Base-by-base conservation (phyloP, 1,140 invertebrate genomes). In the Bombus picipes region DNA sequence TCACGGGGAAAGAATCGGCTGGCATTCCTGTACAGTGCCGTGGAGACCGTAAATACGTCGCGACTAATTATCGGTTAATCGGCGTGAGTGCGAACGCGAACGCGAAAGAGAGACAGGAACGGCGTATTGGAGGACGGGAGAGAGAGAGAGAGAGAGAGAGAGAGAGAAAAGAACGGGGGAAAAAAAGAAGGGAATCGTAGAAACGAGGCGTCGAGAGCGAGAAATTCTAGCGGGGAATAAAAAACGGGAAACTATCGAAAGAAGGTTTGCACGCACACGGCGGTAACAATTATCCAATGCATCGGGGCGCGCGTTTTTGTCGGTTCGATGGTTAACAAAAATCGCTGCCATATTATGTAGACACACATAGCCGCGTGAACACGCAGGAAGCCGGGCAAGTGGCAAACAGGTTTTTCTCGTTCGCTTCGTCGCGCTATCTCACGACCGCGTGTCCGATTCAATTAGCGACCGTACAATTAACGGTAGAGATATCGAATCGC, bases 391-490 rank as follows among this genome's bases (percentile, higher is more conserved):
- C 66, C 66, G 41, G 53, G 68, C 82, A 84, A 89, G 66, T 83
- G 77, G 80, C 86, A 81, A 90, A 90, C 89, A 83, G 83, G 89
- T 90, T 90, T 90, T 90, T 73, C 85, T 82, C 86, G 76, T 81
- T n/a, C 88, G 83, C 39, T 83, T 59, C 41, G 80, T 28, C 66
- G 32, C 53, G 86, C 73, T 71, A 79, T 83, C 80, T 80, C 71
- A 65, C 65, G 76, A 85, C 59, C 70, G 81, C 57, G 47, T 83
- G 87, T 90, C 78, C 76, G 78, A 90, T 90, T 90, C 86, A 90
- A 88, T 90, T 82, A 83, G 80, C 83, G 71, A 62, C 13, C 65
- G 74, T 73, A 53, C 73, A 86, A 88, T 88, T 90, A 88, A 88
- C 83, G 88, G 65, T 71, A 43, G 53, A 79, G 53, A 83, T 86